A percentile compares a stretch with the other conserved stretches of the same genome.
Evolutionary conservation across 92 coral and sea anemone species (phyloP).

Genomic region (Micromussa lordhowensis): DNA sequence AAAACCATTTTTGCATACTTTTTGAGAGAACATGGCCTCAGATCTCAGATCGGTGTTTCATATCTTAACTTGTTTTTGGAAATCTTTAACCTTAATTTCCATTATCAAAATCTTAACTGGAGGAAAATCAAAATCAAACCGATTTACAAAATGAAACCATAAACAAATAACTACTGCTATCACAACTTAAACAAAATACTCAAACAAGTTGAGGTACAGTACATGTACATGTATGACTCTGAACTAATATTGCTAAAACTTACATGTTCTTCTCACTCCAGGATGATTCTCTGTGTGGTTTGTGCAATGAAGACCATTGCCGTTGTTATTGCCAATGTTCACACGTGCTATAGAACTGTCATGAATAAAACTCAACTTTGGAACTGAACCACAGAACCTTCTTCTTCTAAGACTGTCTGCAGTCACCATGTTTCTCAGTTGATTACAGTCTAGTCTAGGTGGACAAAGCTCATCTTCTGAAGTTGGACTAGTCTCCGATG

Average conservation of each 20-base stretch:
- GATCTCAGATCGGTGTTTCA: not conserved
- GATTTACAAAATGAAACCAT: not conserved
- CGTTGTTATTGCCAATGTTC: constrained; percentile 75
- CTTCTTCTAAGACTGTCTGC: not conserved
- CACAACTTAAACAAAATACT: too few relatives aligned
- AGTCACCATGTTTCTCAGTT: not conserved
- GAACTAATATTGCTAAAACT: not conserved
- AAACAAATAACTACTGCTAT: not conserved
- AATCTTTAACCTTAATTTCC: not conserved
- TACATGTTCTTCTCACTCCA: constrained; percentile 31
- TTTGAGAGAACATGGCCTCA: too few relatives aligned
- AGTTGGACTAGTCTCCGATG: not conserved
- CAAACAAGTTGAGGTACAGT: too few relatives aligned
- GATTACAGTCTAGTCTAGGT: not conserved
- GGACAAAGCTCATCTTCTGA: not conserved
- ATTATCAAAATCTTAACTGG: not conserved
- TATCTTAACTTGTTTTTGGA: not conserved
- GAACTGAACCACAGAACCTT: constrained; percentile 21
- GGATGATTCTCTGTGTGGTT: not conserved
- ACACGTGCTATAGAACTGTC: constrained; percentile 86
- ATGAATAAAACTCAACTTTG: constrained; percentile 82
- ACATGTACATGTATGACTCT: too few relatives aligned
- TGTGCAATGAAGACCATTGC: constrained; percentile 6
- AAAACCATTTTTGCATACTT: too few relatives aligned
- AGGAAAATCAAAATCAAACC: not conserved